Conservation (phyloP, 2,113 vertebrate genomes). For the Physeter macrocephalus region DNA sequence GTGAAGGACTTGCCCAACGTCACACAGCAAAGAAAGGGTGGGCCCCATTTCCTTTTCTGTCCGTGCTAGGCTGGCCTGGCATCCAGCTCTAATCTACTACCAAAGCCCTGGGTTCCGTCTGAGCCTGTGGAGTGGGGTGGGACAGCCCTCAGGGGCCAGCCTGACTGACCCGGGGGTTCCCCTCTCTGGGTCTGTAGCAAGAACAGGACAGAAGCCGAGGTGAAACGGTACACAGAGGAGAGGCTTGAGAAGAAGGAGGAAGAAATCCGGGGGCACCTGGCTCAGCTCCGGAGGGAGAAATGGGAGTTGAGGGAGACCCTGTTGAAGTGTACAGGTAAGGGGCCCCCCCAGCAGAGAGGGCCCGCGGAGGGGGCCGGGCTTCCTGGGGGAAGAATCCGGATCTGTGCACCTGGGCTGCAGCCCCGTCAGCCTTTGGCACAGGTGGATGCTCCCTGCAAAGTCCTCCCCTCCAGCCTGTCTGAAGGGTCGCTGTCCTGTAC, state of each 20-base stretch:
- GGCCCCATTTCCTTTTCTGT: not conserved
- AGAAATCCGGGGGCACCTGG: constrained; percentile 88
- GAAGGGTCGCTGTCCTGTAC: not conserved
- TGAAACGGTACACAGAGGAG: constrained; percentile 89
- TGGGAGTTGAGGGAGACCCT: constrained; percentile 89
- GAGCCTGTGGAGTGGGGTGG: not conserved
- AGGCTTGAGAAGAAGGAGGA: constrained; percentile 90
- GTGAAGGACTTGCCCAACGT: not conserved
- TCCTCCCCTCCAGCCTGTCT: not conserved
- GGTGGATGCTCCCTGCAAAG: not conserved
- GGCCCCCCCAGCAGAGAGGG: accelerated
- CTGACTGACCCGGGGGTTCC: not conserved
- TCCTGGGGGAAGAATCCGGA: accelerated
- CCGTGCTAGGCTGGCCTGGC: not conserved
- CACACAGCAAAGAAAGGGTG: not conserved
- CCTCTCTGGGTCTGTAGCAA: constrained; percentile 83
- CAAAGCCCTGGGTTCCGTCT: not conserved
- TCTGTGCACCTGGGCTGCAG: not conserved
- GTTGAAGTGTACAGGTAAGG: constrained; percentile 84
- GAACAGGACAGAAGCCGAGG: constrained; percentile 93
- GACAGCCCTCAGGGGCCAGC: not conserved
- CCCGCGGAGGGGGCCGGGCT: no score
- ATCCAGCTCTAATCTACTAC: not conserved
- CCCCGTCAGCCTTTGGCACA: not conserved
- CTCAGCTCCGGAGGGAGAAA: constrained; percentile 86